Evolutionary conservation across 2,797 vertebrate species (phyloP), one percentile per base, ranked within the genome.

Genomic region (Champsocephalus gunnari): DNA sequence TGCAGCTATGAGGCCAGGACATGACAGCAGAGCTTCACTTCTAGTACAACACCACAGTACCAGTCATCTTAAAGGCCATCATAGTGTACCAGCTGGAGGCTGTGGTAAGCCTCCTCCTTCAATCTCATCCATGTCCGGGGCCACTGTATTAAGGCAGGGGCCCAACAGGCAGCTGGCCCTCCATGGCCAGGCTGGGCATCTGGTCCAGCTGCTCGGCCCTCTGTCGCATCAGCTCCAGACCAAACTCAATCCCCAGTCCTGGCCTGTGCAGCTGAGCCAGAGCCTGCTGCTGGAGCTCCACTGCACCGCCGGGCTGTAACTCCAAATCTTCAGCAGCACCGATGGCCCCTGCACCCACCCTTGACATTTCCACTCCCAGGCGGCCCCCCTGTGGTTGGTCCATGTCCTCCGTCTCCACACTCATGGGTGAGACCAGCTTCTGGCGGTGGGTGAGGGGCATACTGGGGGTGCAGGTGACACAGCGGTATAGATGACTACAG

Each of bases 161-260:
- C 57, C 86, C 84, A 32, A 89, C 77, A 16, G 87, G 84, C 67
- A 90, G 82, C 75, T 80, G 84, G 56, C 77, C 78, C 64, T 95
- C 95, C 0, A 88, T 58, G 0, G 91, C 88, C 9, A 88, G 48
- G 82, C 89, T 83, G 44, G 92, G 95, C 43, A 96, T 73, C 79
- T 95, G 92, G 80, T 97, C 96, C 7, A 97, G 94, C 79, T 94
- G 95, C 80, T 96, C 95, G 67, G 96, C 96, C 78, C 96, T 96
- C 75, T 97, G 96, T 78, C 94, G 94, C 53, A 97, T 96, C 86
- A 98, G 84, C 7, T 97, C 96, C 0, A 96, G 94, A 51, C 94
- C 95, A 85, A 96, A 96, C 9, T 77, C 86, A 2, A 92, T 61
- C 63, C 96, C 94, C 86, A 88, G 73, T 79, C 71, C 82, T 17